Evolutionary conservation across 2,113 vertebrate genomes (phyloP).

Genomic region (Malaclemys terrapin): DNA sequence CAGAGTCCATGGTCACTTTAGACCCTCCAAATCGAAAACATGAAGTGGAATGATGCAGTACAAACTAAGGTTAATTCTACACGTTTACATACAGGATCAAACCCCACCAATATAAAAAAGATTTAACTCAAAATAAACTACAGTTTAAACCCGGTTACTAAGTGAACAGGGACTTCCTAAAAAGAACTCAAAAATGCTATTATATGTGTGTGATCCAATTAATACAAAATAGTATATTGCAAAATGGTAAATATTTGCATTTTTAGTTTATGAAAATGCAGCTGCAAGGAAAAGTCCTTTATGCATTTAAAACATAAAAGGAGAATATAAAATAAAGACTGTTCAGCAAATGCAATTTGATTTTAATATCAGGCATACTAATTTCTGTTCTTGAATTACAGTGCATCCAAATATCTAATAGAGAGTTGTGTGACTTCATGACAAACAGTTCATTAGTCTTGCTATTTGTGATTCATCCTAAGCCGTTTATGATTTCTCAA

Average conservation of each 20-base stretch:
- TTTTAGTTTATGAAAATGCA: neutral
- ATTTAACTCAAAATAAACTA: neutral
- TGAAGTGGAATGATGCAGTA: neutral
- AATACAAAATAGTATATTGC: accelerated
- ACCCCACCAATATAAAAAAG: neutral
- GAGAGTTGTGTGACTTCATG: neutral
- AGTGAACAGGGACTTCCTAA: accelerated
- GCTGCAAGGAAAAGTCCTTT: neutral
- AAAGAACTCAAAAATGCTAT: neutral
- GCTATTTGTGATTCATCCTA: neutral
- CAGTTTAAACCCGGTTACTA: neutral
- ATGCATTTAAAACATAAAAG: neutral
- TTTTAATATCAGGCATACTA: neutral
- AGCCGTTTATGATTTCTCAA: neutral
- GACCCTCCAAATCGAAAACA: neutral
- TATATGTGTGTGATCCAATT: neutral
- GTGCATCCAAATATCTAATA: neutral
- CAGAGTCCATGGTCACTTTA: neutral
- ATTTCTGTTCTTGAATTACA: neutral
- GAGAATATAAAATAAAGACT: neutral
- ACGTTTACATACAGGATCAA: neutral
- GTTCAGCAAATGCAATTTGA: accelerated
- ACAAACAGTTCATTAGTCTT: neutral
- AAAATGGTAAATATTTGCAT: neutral
- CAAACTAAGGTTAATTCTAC: neutral